Base-by-base conservation (phyloP, 2,797 vertebrate species). In the Crenichthys baileyi region DNA sequence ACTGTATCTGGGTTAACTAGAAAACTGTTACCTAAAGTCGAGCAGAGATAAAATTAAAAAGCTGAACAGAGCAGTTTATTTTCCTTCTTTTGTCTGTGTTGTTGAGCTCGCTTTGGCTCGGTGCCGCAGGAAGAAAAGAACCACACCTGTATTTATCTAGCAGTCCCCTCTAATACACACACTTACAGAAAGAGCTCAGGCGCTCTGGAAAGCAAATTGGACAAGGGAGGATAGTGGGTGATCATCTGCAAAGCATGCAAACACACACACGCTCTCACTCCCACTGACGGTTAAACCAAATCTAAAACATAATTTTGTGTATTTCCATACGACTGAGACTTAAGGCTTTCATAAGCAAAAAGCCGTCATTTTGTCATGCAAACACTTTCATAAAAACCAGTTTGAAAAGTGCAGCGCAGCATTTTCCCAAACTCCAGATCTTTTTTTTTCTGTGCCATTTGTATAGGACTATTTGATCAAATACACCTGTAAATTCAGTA, bases 121-220 rank as follows among this genome's bases (percentile, higher is more conserved):
- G 73, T 86, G 83, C 48, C 70, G 61, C 85, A 56, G 61, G 70
- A 51, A 87, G 79, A 92, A 92, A 89, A 85, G 79, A 76, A 93
- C 94, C 87, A 93, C 94, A 92, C 94, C 94, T 94, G 91, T 95
- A 94, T 95, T 95, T 94, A 93, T 94, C 86, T 87, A 93, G 90
- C 83, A 86, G 71, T 65, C 79, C 83, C 86, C 93, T 93, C 79
- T 88, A 83, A 89, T 83, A 78, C 44, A 76, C 75, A 79, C 11
- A 67, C 12, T 72, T 2, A 80, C 77, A 77, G 85, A 73, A 82
- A 79, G 91, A 90, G 88, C 88, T 91, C 92, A 92, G 92, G 90
- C 93, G 92, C 87, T 92, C 86, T 88, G 87, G 79, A 91, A 92
- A 92, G 88, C 93, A 94, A 94, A 95, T 90, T 90, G 88, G 84